These are phyloP conservation scores for Burhinus oedicnemus DNA, from an alignment of 2,113 vertebrate genomes.

Conservation along the genomic window DNA sequence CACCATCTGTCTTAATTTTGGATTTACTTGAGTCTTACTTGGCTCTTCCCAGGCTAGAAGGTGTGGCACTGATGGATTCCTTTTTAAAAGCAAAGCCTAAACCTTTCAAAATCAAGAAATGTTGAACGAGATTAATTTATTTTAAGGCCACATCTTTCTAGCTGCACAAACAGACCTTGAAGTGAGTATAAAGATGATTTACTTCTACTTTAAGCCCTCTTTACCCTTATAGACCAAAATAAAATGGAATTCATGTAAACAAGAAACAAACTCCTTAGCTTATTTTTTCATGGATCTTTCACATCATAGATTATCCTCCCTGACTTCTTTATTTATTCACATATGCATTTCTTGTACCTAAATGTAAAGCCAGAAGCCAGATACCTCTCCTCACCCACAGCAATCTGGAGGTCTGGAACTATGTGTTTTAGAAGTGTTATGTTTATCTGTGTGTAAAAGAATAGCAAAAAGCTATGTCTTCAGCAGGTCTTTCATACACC, in stretches of 20 bases:
- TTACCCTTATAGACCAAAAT: conserved; percentile 34
- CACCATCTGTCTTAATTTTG: conserved; percentile 57
- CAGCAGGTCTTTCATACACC: not conserved
- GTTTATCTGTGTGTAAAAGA: not conserved
- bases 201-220: conserved; percentile 28
- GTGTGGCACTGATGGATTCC: conserved; percentile 39
- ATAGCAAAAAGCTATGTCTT: not conserved
- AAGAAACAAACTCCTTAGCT: conserved; percentile 54
- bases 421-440: not conserved
- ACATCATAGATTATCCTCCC: conserved; percentile 37
- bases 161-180: conserved; percentile 26
- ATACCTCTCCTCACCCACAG: conserved; percentile 42
- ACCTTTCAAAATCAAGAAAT: conserved; percentile 46
- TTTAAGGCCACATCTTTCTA: conserved; percentile 41
- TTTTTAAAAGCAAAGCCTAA: conserved; percentile 45
- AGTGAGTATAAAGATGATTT: conserved; percentile 43
- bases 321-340: conserved; percentile 54
- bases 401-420: conserved; percentile 22
- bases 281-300: conserved; percentile 43
- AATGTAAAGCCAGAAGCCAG: conserved; percentile 39
- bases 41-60: conserved; percentile 48
- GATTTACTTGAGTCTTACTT: conserved; percentile 39
- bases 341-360: conserved; percentile 1
- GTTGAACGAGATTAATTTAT: conserved; percentile 29
- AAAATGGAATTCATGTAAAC: conserved; percentile 45